A percentile compares a stretch with the other conserved stretches of the same genome.
Conservation (phyloP, 2,888 invertebrate genomes). For the Mongoloraphidia duomilia region DNA sequence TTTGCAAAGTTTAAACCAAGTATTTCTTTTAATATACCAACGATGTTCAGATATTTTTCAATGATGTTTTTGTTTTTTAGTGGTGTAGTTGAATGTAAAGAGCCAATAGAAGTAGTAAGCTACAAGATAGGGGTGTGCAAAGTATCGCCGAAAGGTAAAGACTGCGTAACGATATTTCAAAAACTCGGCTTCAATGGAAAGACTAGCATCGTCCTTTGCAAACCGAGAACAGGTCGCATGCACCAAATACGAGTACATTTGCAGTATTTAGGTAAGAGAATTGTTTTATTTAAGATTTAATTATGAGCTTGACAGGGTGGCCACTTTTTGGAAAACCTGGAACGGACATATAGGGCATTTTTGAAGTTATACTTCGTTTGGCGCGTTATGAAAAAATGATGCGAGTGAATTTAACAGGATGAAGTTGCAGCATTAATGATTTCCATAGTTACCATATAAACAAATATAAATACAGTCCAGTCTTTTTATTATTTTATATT, state of each 20-base stretch:
- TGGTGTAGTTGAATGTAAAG: slow-evolving; percentile 68
- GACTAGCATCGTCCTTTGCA: slow-evolving; percentile 86
- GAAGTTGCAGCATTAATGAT: no score
- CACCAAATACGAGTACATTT: slow-evolving; percentile 98
- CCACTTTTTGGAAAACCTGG: no score
- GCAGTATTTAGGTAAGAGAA: slow-evolving; percentile 75
- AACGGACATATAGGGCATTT: no score
- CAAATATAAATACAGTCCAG: no score
- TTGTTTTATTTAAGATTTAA: slow-evolving; percentile 1
- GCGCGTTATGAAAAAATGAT: no score
- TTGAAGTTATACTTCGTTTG: no score
- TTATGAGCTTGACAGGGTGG: not conserved
- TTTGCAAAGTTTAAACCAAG: no score
- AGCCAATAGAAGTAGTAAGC: slow-evolving; percentile 86
- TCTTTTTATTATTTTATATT: no score
- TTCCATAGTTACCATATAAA: no score
- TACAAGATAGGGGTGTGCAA: slow-evolving; percentile 95
- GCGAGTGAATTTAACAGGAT: no score
- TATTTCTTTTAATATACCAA: not conserved
- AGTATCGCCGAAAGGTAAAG: slow-evolving; percentile 84
- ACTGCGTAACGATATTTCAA: slow-evolving; percentile 82
- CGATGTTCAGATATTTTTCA: slow-evolving; percentile 1
- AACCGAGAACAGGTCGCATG: slow-evolving; percentile 93
- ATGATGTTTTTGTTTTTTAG: slow-evolving; percentile 32
- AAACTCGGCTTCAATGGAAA: slow-evolving; percentile 76